phyloP scores from a whole-genome alignment of 2,113 vertebrate species.

The Sinocyclocheilus rhinocerous region DNA sequence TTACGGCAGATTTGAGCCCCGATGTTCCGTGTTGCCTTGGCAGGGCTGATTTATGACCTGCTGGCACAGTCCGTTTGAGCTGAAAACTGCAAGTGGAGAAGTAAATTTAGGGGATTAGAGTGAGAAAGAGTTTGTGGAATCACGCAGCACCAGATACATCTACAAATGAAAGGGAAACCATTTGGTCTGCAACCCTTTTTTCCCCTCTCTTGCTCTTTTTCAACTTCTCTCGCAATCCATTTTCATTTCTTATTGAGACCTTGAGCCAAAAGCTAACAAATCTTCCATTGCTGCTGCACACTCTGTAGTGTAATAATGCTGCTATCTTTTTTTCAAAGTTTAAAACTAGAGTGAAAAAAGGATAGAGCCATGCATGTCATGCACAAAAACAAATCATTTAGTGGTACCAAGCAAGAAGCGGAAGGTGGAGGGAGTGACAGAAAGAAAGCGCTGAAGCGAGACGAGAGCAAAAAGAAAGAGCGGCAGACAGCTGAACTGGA shows the following conservation, averaged over 20 bases:
- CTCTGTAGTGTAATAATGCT: neutral
- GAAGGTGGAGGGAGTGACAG: neutral
- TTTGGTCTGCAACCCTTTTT: neutral
- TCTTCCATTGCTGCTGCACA: conserved; percentile 14
- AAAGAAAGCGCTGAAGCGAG: neutral
- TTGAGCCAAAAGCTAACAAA: conserved; percentile 45
- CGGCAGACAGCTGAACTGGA: conserved; percentile 57
- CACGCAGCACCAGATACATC: conserved; percentile 17
- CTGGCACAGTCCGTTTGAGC: neutral
- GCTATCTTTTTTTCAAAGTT: neutral
- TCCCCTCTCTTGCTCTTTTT: neutral
- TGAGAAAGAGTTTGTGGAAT: conserved; percentile 28
- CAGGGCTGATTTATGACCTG: conserved; percentile 25
- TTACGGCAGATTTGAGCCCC: conserved; percentile 29
- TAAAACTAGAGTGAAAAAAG: conserved; percentile 7
- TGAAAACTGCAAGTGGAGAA: conserved; percentile 11
- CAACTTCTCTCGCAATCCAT: neutral
- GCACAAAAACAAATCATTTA: conserved; percentile 16
- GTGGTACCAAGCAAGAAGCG: conserved; percentile 23
- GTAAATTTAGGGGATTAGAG: conserved; percentile 30
- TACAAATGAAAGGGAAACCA: conserved; percentile 48
- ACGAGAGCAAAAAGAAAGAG: neutral
- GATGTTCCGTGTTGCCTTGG: conserved; percentile 26
- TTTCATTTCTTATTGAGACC: neutral
- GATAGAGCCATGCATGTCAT: conserved; percentile 1